These are phyloP conservation scores for Pundamilia nyererei DNA, from an alignment of 2,113 vertebrate genomes.

Conservation along the genomic window DNA sequence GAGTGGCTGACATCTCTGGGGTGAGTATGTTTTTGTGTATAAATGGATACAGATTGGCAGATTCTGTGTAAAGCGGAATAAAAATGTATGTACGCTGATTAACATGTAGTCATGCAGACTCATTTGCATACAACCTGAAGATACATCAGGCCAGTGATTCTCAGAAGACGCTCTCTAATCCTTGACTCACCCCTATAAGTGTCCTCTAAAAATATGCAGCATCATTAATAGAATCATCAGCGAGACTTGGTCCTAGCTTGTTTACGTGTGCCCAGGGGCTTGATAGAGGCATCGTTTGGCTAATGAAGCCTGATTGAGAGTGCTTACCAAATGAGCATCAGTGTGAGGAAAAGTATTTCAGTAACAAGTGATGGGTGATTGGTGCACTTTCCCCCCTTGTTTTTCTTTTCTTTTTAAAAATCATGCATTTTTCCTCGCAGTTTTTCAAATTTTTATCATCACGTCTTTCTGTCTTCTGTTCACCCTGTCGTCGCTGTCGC, in stretches of 20 bases:
- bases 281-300: constrained; percentile 47
- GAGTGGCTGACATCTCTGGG: constrained; percentile 95
- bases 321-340: constrained; percentile 55
- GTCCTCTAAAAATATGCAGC: constrained; percentile 60
- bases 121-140: neutral
- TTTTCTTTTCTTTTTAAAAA: neutral
- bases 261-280: constrained; percentile 56
- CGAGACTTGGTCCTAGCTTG: constrained; percentile 39
- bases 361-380: constrained; percentile 22
- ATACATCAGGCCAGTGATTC: neutral
- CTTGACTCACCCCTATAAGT: neutral
- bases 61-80: neutral
- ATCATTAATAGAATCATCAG: constrained; percentile 62
- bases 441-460: neutral
- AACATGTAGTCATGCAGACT: neutral
- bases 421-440: neutral
- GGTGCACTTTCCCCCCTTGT: neutral
- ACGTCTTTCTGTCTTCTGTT: neutral
- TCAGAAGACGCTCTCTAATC: neutral
- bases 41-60: neutral
- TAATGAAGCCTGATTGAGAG: constrained; percentile 61
- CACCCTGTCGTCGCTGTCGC: neutral
- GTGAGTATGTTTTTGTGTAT: constrained; percentile 65
- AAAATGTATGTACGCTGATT: neutral
- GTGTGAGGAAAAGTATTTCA: constrained; percentile 40